phyloP scores from a whole-genome alignment of 2,797 vertebrate species.

The Hippopotamyrus pictus region DNA sequence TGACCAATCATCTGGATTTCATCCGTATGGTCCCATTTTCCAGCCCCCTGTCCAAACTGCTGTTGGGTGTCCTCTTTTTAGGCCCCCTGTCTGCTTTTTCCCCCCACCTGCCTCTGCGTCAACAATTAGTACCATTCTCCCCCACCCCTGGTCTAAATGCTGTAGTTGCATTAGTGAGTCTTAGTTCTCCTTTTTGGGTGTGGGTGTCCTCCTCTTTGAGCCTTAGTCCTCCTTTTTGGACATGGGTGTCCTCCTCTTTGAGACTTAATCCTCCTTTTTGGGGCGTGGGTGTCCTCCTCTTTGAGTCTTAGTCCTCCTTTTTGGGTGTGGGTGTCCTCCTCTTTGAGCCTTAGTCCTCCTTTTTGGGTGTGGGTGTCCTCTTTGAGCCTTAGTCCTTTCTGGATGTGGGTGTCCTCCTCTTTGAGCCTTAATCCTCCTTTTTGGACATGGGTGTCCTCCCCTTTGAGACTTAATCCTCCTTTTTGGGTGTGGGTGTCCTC shows the following conservation, averaged over 20 bases:
- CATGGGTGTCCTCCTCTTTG: not conserved
- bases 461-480: not conserved
- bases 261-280: no score
- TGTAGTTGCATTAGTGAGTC: not conserved
- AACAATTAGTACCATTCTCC: not conserved
- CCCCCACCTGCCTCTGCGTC: not conserved
- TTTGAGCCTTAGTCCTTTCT: no score
- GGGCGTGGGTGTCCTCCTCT: no score
- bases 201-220: not conserved
- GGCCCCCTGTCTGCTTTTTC: not conserved
- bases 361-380: no score
- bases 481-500: not conserved
- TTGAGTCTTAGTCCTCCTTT: no score
- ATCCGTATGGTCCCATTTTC: not conserved
- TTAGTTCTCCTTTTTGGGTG: no score
- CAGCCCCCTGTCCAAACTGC: not conserved
- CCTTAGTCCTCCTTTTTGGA: no score
- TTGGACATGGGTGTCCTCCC: no score
- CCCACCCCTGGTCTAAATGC: not conserved
- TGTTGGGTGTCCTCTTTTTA: not conserved
- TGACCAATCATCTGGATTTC: not conserved
- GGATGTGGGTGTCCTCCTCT: no score
- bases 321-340: no score
- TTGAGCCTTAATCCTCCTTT: no score
- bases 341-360: no score